Evolutionary conservation across 2,888 invertebrate species (phyloP), one percentile per base, ranked within the genome.

Genomic region (Alsophila aescularia): DNA sequence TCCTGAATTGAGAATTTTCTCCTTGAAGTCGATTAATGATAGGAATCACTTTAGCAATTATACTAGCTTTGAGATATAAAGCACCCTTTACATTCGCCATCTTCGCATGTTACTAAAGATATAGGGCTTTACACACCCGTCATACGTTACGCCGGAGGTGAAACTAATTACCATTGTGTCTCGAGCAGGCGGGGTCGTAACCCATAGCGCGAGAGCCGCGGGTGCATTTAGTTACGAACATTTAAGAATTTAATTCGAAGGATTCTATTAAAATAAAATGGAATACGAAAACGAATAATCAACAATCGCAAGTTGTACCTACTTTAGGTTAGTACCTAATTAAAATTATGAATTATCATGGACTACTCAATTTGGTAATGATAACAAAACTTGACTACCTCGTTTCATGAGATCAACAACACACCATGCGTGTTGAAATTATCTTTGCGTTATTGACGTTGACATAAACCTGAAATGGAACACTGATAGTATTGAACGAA

Each of bases 151-250:
- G 35, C 35, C 45, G 37, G 40, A 44, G 50, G 47, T 42, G 42
- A 41, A 45, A 55, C 50, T 55, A 55, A 55, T 55, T 55, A 50
- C 44, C 40, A n/a, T 15, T 40, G 45, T 45, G 55, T 55, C 55
- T 37, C 15, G 36, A 50, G 41, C 55, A 55, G 45, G 18, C 55
- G 35, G 45, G 45, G 43, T 16, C 18, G 29, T 27, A 15, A n/a
- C 13, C 12, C 34, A 12, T 55, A 50, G 55, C 21, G 3, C 1
- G 21, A 16, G 50, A 45, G 55, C 50, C 41, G 4, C 3, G 10
- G 45, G 29, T 5, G 1, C 1, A 10, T 34, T 24, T 34, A 8
- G 0, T 54, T 32, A 54, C 16, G 18, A 21, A 18, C n/a, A n/a
- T n/a, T 31, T 14, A 14, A 21, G 4, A 21, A 21, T 3, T 6